Evolutionary conservation across 2,113 vertebrate genomes (phyloP).

Genomic region (Centropristis striata): DNA sequence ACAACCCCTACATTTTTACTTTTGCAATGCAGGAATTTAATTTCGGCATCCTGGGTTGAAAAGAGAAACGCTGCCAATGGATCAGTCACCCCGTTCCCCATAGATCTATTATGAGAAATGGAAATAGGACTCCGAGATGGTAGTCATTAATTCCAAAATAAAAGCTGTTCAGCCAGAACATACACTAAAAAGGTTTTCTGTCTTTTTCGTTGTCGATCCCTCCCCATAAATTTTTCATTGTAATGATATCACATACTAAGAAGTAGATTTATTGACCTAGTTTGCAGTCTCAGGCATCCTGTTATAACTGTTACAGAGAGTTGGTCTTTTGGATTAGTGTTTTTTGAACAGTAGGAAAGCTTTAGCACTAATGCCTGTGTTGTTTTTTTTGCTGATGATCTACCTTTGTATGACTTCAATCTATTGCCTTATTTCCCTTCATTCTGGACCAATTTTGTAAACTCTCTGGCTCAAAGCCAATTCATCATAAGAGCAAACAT

Average conservation of each 20-base stretch:
- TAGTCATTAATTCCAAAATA: not conserved
- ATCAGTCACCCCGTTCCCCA: not conserved
- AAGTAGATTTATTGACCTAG: not conserved
- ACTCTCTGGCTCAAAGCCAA: not conserved
- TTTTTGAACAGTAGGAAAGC: no score
- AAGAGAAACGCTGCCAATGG: not conserved
- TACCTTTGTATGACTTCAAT: not conserved
- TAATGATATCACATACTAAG: not conserved
- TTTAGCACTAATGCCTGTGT: no score
- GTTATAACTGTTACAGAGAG: not conserved
- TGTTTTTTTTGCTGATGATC: not conserved
- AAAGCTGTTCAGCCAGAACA: not conserved
- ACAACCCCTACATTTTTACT: not conserved
- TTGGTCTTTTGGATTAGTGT: no score
- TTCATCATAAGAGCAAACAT: not conserved
- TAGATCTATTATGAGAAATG: not conserved
- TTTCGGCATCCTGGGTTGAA: not conserved
- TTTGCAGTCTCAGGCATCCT: not conserved
- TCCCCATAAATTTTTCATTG: not conserved
- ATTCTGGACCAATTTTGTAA: not conserved
- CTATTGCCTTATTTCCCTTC: not conserved
- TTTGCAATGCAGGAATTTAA: not conserved
- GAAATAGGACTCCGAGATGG: not conserved
- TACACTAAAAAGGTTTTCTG: not conserved
- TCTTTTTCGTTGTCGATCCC: no score